Evolutionary conservation across 2,797 vertebrate genomes (phyloP).

Genomic region (Eulemur albifrons): DNA sequence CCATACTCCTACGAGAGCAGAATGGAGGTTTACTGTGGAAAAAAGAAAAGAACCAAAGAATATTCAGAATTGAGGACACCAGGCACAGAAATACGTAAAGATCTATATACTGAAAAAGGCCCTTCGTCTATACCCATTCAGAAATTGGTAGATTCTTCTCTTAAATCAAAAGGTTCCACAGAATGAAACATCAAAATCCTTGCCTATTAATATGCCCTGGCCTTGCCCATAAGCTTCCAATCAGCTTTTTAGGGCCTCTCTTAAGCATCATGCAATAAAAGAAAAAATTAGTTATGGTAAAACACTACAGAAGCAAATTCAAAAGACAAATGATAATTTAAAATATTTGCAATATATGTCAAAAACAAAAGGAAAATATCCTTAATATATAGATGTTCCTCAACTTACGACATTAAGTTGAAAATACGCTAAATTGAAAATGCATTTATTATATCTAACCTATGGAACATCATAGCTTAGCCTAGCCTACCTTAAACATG

Average conservation of each 20-base stretch:
- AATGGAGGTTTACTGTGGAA: background rate
- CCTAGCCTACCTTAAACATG: no score
- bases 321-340: background rate
- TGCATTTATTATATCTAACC: background rate
- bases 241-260: background rate
- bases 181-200: background rate
- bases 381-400: background rate
- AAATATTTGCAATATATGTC: background rate
- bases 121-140: background rate
- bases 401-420: background rate
- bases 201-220: background rate
- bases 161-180: background rate
- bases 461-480: background rate
- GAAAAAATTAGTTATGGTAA: background rate
- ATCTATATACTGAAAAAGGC: background rate
- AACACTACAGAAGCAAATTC: constrained; percentile 18
- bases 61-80: background rate
- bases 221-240: background rate
- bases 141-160: background rate
- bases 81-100: background rate
- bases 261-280: background rate
- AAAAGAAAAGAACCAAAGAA: background rate
- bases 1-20: background rate
- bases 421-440: background rate
- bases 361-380: background rate